Base-by-base conservation (phyloP, 2,113 vertebrate species). In the Aleadryas rufinucha region DNA sequence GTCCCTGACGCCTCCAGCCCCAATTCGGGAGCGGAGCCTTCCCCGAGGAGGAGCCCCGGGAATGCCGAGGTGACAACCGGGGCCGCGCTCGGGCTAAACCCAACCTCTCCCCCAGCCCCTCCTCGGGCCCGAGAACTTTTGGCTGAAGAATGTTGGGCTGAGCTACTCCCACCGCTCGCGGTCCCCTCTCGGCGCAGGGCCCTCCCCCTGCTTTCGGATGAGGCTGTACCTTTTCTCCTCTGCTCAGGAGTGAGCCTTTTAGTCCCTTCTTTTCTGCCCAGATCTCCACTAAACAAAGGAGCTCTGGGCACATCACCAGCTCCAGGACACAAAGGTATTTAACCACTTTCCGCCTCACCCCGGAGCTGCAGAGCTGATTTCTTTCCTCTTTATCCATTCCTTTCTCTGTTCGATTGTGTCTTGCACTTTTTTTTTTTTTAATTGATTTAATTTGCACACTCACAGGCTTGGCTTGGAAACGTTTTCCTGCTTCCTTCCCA, bases 171-270 rank as follows among this genome's bases (percentile, higher is more conserved):
- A 97, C 94, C 92, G 87, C 88, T 83, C 85, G 93, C 95, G 97
- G 93, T 93, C 98, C 97, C 94, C 93, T 94, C 91, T 88, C 93
- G 44, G 87, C 31, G 5, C 87, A 91, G 91, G 95, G 94, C 88
- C 98, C 98, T 98, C 98, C 98, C 98, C 98, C 98, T 98, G 98
- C 94, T 22, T 11, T 97, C 93, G 98, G 98, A 94, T 96, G 98
- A 98, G 98, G 98, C 98, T 97, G 96, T 92, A 98, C 98, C 98
- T 98, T 98, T 98, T 98, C 88, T 97, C 45, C 96, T 72, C 98
- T 95, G 96, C 98, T 98, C 98, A 97, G 95, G 97, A 97, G 97
- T 94, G 56, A 97, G 96, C 95, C 96, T 93, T 96, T 98, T 98
- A 98, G 97, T 98, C 97, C 98, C 98, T 98, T 95, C 98, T 96